A percentile compares a stretch with the other conserved stretches of the same genome.
Conservation (phyloP, 2,888 invertebrate genomes). For the Myathropa florea region DNA sequence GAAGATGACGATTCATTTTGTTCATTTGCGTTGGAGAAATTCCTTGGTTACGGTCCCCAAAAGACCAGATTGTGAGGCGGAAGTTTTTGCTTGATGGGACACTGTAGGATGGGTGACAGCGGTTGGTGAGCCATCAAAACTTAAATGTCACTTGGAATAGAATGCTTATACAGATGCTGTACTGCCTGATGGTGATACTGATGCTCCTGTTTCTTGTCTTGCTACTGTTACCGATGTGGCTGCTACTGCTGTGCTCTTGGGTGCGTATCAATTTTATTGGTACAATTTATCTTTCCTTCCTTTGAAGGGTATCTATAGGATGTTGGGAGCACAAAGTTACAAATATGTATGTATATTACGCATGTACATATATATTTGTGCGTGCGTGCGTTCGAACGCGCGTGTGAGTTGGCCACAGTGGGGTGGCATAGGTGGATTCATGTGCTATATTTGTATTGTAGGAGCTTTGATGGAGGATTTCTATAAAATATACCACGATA, state of each 20-base stretch:
- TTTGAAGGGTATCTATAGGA: constrained; percentile 18
- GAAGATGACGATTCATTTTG: constrained; percentile 34
- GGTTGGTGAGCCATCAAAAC: constrained; percentile 50
- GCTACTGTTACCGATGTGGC: not conserved
- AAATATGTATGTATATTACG: not conserved
- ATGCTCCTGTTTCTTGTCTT: not conserved
- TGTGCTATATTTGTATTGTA: constrained; percentile 17
- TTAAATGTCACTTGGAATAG: constrained; percentile 62
- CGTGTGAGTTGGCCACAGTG: not conserved
- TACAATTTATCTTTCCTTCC: constrained; percentile 49
- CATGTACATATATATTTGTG: not conserved
- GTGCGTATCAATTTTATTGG: constrained; percentile 61
- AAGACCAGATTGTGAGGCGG: constrained; percentile 16
- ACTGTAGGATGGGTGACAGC: not conserved
- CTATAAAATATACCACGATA: constrained; percentile 40
- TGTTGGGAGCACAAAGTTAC: constrained; percentile 2
- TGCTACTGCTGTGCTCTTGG: constrained; percentile 25
- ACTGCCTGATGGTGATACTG: constrained; percentile 35
- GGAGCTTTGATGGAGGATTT: constrained; percentile 48
- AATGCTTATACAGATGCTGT: constrained; percentile 39
- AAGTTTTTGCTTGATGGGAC: constrained; percentile 21
- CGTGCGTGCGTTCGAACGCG: constrained; percentile 17
- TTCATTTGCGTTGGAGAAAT: constrained; percentile 27
- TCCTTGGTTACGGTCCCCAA: constrained; percentile 32
- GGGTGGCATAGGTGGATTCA: constrained; percentile 41